phyloP scores from a whole-genome alignment of 2,797 vertebrate species.

The Centropyge bicolor region DNA sequence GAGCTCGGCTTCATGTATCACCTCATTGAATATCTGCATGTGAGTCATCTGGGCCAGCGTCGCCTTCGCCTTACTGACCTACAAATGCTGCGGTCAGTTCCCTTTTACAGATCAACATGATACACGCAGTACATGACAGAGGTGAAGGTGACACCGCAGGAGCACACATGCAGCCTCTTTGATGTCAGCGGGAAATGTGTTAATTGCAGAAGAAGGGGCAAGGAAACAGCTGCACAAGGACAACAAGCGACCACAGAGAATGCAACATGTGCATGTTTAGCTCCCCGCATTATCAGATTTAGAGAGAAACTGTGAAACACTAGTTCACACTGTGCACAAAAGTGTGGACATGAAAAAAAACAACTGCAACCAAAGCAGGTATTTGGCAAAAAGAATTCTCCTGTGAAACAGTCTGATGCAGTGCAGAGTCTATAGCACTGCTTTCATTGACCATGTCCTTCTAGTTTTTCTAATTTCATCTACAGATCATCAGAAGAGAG shows the following conservation, averaged over 20 bases:
- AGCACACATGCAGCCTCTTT: not conserved
- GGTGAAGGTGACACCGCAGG: slow-evolving; percentile 14
- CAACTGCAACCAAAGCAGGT: not conserved
- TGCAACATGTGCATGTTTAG: not conserved
- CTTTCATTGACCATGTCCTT: not conserved
- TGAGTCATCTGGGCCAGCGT: slow-evolving; percentile 6
- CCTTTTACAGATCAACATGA: slow-evolving; percentile 25
- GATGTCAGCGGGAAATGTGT: not conserved
- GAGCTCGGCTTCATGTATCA: not conserved
- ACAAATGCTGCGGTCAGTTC: slow-evolving; percentile 20
- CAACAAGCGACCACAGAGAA: not conserved
- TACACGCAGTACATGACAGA: not conserved
- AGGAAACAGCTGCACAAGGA: not conserved
- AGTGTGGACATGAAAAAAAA: not conserved
- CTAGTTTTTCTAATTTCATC: not conserved
- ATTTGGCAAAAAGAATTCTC: not conserved
- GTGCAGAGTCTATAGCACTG: not conserved
- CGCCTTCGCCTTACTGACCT: slow-evolving; percentile 44
- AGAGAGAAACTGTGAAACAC: slow-evolving; percentile 3
- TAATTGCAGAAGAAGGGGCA: not conserved
- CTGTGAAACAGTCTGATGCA: not conserved
- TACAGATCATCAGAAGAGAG: not conserved
- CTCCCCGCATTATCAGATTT: not conserved
- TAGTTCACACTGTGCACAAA: not conserved
- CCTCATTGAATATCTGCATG: slow-evolving; percentile 15